Conservation (phyloP, 2,888 invertebrate species). For the Tetropium fuscum region DNA sequence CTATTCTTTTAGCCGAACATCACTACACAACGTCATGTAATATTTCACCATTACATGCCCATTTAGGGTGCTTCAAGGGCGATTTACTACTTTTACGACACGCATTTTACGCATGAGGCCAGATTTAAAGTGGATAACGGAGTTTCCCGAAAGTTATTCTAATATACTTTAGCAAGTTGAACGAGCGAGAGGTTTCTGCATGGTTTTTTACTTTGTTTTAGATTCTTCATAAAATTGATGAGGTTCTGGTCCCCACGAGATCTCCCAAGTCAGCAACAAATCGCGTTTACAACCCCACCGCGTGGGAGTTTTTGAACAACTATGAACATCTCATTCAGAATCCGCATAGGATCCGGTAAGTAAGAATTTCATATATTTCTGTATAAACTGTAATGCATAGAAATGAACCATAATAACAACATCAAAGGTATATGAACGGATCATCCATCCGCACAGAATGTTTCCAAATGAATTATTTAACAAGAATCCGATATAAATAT, state of each 20-base stretch:
- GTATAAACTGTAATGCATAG: background rate
- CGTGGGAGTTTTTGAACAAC: constrained; percentile 81
- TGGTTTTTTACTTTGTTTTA: constrained; percentile 61
- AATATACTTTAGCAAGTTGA: constrained; percentile 7
- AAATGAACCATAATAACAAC: background rate
- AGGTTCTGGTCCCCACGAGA: constrained; percentile 84
- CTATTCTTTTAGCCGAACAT: constrained; percentile 20
- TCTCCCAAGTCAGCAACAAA: constrained; percentile 72
- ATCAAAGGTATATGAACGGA: background rate
- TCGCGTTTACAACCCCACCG: constrained; percentile 82
- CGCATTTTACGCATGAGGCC: constrained; percentile 18
- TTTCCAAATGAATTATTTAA: background rate
- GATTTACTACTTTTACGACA: constrained; percentile 31
- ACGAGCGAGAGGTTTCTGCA: constrained; percentile 15
- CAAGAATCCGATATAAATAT: no score
- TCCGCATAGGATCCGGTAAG: constrained; percentile 78
- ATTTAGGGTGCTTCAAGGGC: constrained; percentile 16
- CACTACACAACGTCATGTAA: constrained; percentile 26
- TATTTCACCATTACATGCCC: constrained; percentile 39
- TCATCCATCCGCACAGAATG: background rate
- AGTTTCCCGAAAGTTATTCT: constrained; percentile 21
- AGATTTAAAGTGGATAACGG: constrained; percentile 21
- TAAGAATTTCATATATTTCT: constrained; percentile 4
- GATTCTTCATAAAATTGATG: constrained; percentile 90
- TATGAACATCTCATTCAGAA: constrained; percentile 83